Evolutionary conservation across 2,113 vertebrate genomes (phyloP).

Genomic region (Tetrax tetrax): DNA sequence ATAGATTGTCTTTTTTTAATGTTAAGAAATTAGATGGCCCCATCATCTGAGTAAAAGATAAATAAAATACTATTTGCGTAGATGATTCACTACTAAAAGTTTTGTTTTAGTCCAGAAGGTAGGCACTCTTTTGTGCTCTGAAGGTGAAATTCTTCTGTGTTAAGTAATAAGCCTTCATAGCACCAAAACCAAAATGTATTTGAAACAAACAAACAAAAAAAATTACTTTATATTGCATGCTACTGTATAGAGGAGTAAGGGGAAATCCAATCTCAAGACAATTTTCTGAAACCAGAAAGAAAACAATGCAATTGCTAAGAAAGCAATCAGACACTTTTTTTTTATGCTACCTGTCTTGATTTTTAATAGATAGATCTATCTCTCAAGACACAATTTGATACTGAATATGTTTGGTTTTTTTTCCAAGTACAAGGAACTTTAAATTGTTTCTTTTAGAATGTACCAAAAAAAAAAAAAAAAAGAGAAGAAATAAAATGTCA

Average conservation of each 20-base stretch:
- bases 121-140: background rate
- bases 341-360: conserved; percentile 53
- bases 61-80: background rate
- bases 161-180: conserved; percentile 44
- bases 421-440: conserved; percentile 10
- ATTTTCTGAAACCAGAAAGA: conserved; percentile 61
- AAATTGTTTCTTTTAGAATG: background rate
- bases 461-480: background rate
- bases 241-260: conserved; percentile 10
- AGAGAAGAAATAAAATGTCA: background rate
- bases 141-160: background rate
- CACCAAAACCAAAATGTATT: conserved; percentile 24
- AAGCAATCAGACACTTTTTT: conserved; percentile 66
- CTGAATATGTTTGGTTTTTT: background rate
- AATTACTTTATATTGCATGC: conserved; percentile 23
- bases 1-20: background rate
- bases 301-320: conserved; percentile 65
- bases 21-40: background rate
- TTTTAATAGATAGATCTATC: conserved; percentile 68
- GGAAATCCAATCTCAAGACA: conserved; percentile 68
- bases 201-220: conserved; percentile 64
- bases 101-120: background rate
- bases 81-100: background rate
- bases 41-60: background rate
- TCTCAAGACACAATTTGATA: conserved; percentile 59